Base-by-base conservation (phyloP, 1,140 invertebrate species). In the Orchestia grillus region DNA sequence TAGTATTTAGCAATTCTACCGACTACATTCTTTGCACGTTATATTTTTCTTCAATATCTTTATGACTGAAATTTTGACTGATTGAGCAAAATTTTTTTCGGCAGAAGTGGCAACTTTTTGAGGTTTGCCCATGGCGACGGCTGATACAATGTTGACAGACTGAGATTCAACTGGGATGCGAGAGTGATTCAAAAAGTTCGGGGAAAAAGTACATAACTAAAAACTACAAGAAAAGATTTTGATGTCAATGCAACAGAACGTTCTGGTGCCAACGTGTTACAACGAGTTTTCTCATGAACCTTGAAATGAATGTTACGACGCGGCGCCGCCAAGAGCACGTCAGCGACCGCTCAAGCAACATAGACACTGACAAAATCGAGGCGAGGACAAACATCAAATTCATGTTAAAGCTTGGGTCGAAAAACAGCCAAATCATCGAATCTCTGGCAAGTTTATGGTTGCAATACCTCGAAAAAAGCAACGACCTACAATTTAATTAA, bases 261-360 rank as follows among this genome's bases (percentile, higher is more conserved):
- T 41, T n/a, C n/a, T n/a, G n/a, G n/a, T n/a, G n/a, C n/a, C n/a
- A n/a, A n/a, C n/a, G n/a, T n/a, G n/a, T n/a, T 95, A 95, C 41
- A 95, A 95, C 94, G 94, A 16, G 94, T 95, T 95, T n/a, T 95
- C 94, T 16, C 94, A n/a, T n/a, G n/a, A n/a, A n/a, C n/a, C n/a
- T n/a, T n/a, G n/a, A n/a, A n/a, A n/a, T n/a, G n/a, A n/a, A 95
- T 95, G 94, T n/a, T 47, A 36, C 43, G 41, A 95, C 94, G 94
- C 94, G 40, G 36, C 40, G 94, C 40, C 94, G 53, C 94, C 40
- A 41, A 11, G 11, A 16, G 40, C 36, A 95, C 6, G 94, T 28
- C 94, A 95, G 41, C 94, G 28, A 45, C 53, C 94, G 94, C 43
- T 95, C 94, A 95, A 15, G 94, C 94, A n/a, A 95, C 94, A 95